These are phyloP conservation scores for Micromussa lordhowensis DNA, from an alignment of 92 coral and sea anemone species.

Conservation along the genomic window DNA sequence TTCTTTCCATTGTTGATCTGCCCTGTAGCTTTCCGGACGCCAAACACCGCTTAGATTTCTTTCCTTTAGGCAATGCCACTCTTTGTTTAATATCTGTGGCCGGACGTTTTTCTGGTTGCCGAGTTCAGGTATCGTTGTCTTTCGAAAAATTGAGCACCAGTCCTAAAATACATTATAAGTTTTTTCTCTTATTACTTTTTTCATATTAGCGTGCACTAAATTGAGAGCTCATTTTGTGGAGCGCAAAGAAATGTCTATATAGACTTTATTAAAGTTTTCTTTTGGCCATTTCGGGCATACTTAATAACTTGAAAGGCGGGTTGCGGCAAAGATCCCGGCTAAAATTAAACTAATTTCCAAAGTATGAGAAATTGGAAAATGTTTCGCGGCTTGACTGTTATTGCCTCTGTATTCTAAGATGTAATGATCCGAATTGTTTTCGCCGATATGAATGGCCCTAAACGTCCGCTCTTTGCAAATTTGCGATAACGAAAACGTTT, in stretches of 20 bases:
- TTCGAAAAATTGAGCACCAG: conserved; percentile 28
- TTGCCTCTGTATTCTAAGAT: neutral
- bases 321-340: conserved; percentile 30
- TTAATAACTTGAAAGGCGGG: conserved; percentile 48
- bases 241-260: conserved; percentile 18
- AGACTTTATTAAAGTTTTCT: conserved; percentile 47
- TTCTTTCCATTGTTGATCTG: conserved; percentile 5
- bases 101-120: conserved; percentile 26
- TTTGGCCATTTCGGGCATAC: conserved; percentile 48
- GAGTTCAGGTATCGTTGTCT: neutral
- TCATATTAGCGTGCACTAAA: conserved; percentile 7
- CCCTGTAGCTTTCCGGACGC: conserved; percentile 45
- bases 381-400: neutral
- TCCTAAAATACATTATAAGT: conserved; percentile 7
- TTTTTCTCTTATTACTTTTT: conserved; percentile 24
- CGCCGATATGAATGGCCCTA: neutral
- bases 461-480: conserved; percentile 9
- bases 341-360: conserved; percentile 45
- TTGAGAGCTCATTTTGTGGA: conserved; percentile 25
- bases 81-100: conserved; percentile 27
- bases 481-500: conserved; percentile 12
- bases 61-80: conserved; percentile 28
- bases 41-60: conserved; percentile 22
- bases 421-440: conserved; percentile 15
- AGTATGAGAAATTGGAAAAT: conserved; percentile 21